A percentile compares a stretch with the other conserved stretches of the same genome.
Evolutionary conservation across 2,888 invertebrate genomes (phyloP).

Genomic region (Stenolophus ochropezus): DNA sequence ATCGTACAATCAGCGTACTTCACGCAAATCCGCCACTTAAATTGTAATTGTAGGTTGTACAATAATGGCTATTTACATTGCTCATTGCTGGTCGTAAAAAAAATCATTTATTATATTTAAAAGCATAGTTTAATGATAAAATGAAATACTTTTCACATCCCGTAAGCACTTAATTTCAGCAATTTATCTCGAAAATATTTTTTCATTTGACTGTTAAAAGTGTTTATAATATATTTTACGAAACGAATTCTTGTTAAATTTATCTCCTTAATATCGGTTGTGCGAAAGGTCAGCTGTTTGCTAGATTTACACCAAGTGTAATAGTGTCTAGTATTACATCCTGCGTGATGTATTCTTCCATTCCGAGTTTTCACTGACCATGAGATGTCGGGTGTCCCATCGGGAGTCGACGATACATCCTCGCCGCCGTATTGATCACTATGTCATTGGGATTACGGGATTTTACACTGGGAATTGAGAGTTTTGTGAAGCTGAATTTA

Average conservation of each 20-base stretch:
- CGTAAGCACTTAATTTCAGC: too few relatives aligned
- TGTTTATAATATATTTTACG: background rate
- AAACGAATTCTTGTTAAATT: background rate
- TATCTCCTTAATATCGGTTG: background rate
- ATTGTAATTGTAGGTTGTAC: too few relatives aligned
- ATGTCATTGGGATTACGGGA: constrained; percentile 21
- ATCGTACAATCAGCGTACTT: too few relatives aligned
- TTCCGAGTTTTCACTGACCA: background rate
- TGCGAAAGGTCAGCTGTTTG: background rate
- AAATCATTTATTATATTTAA: too few relatives aligned
- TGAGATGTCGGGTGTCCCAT: background rate
- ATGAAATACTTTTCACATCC: too few relatives aligned
- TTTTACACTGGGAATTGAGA: constrained; percentile 13
- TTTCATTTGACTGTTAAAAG: too few relatives aligned
- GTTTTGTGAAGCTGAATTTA: constrained; percentile 10
- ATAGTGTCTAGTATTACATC: constrained; percentile 9
- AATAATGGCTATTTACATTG: too few relatives aligned
- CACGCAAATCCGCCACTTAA: too few relatives aligned
- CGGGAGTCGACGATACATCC: background rate
- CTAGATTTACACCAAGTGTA: constrained; percentile 18
- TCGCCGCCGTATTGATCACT: constrained; percentile 2
- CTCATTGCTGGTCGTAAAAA: too few relatives aligned
- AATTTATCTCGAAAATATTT: too few relatives aligned
- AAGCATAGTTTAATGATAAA: too few relatives aligned
- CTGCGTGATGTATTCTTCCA: background rate